phyloP scores from a whole-genome alignment of 1,140 invertebrate species.

The Mesaphorura yosii region DNA sequence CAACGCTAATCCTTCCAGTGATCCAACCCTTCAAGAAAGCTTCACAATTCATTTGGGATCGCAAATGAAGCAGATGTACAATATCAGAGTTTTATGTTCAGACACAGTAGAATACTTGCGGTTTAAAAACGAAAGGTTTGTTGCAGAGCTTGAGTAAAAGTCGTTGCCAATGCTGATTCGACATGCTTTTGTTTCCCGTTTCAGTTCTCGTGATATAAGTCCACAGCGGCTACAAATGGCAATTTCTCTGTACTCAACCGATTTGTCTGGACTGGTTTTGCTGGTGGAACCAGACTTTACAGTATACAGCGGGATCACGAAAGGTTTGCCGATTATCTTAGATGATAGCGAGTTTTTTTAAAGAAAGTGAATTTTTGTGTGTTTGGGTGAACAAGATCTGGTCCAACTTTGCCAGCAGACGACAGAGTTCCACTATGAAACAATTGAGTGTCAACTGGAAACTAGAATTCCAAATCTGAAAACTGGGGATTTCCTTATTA shows the following conservation, averaged over 20 bases:
- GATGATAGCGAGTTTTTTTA: background rate
- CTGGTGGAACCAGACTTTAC: conserved; percentile 66
- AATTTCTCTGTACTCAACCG: conserved; percentile 82
- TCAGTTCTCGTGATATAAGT: conserved; percentile 33
- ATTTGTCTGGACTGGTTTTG: conserved; percentile 74
- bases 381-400: conserved; percentile 39
- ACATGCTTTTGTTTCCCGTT: background rate
- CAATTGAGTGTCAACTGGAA: conserved; percentile 73
- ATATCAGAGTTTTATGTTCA: conserved; percentile 77
- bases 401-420: conserved; percentile 50
- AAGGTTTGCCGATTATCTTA: conserved; percentile 43
- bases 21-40: conserved; percentile 67
- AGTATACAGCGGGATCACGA: conserved; percentile 56
- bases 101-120: conserved; percentile 77
- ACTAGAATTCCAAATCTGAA: conserved; percentile 44
- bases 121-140: conserved; percentile 34
- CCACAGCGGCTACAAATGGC: conserved; percentile 82
- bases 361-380: background rate
- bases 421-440: conserved; percentile 80
- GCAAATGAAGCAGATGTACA: conserved; percentile 97
- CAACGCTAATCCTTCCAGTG: conserved; percentile 32
- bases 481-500: conserved; percentile 82
- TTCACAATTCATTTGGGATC: conserved; percentile 95
- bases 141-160: conserved; percentile 18
- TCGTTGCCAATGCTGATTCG: no score